These are phyloP conservation scores for Cathartes aura DNA, from an alignment of 2,113 vertebrate genomes.

Conservation along the genomic window DNA sequence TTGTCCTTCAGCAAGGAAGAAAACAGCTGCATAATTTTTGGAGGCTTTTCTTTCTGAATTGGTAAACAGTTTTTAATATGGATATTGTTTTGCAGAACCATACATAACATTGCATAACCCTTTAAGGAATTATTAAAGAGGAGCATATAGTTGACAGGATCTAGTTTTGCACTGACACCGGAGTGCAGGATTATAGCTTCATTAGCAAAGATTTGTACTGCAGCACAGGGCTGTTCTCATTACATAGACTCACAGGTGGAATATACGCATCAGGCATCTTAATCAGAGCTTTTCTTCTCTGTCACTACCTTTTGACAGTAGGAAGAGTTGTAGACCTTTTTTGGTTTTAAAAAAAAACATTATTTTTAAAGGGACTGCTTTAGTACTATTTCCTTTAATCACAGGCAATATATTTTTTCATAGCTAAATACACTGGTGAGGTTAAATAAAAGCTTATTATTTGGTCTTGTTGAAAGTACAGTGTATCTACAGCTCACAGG, in stretches of 20 bases:
- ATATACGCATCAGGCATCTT: neutral
- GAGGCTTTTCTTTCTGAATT: conserved; percentile 34
- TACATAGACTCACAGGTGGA: neutral
- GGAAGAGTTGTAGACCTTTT: neutral
- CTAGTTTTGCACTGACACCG: neutral
- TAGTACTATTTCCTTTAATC: neutral
- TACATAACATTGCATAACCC: neutral
- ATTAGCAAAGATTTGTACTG: conserved; percentile 32
- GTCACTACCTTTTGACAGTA: neutral
- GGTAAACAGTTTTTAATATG: conserved; percentile 36
- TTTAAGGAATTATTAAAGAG: neutral
- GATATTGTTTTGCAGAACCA: conserved; percentile 11
- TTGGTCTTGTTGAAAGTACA: neutral
- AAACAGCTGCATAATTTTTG: conserved; percentile 16
- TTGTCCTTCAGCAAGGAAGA: conserved; percentile 48
- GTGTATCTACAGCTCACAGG: neutral
- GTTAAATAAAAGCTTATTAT: neutral
- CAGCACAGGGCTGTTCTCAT: neutral
- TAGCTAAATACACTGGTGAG: neutral
- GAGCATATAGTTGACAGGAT: neutral
- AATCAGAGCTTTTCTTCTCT: neutral
- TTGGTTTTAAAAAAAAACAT: neutral
- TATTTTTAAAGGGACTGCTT: neutral
- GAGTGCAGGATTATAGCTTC: conserved; percentile 2
- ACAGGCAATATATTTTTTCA: neutral